phyloP scores from a whole-genome alignment of 2,888 invertebrate species.

The Orchestes rusci region DNA sequence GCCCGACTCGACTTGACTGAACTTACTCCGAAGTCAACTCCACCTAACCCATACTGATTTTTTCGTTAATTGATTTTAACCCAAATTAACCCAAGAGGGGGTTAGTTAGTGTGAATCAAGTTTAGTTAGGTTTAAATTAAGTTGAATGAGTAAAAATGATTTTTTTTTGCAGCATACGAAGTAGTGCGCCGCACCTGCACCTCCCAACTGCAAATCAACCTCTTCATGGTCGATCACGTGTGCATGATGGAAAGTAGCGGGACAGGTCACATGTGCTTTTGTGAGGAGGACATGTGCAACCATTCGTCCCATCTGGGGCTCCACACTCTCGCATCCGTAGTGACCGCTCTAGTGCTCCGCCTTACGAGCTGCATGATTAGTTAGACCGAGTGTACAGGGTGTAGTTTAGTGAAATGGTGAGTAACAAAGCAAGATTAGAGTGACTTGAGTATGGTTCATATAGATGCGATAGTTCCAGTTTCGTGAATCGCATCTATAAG shows the following conservation, averaged over 20 bases:
- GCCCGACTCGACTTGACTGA: too few relatives aligned
- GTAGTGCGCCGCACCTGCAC: slow-evolving; percentile 89
- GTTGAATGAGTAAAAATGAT: too few relatives aligned
- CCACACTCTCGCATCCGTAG: slow-evolving; percentile 16
- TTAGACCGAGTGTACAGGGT: slow-evolving; percentile 16
- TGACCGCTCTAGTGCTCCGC: slow-evolving; percentile 22
- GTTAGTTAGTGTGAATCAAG: too few relatives aligned
- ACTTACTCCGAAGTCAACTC: too few relatives aligned
- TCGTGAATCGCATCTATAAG: too few relatives aligned
- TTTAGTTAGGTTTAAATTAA: too few relatives aligned
- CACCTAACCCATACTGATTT: too few relatives aligned
- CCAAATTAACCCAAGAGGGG: too few relatives aligned
- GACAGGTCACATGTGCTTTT: slow-evolving; percentile 97
- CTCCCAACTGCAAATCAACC: slow-evolving; percentile 87
- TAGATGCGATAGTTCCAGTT: too few relatives aligned
- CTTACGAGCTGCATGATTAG: slow-evolving; percentile 24
- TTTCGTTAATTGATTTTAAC: too few relatives aligned
- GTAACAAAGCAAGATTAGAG: too few relatives aligned
- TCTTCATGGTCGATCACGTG: slow-evolving; percentile 97
- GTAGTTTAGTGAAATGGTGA: slow-evolving; percentile 7
- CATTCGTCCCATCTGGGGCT: slow-evolving; percentile 36
- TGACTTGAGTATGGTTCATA: too few relatives aligned
- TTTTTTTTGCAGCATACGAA: slow-evolving; percentile 62
- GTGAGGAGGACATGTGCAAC: slow-evolving; percentile 96
- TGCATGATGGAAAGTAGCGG: slow-evolving; percentile 99